A percentile compares a stretch with the other conserved stretches of the same genome.
Evolutionary conservation across 2,888 invertebrate genomes (phyloP).

Genomic region (Nymphalis c-album): DNA sequence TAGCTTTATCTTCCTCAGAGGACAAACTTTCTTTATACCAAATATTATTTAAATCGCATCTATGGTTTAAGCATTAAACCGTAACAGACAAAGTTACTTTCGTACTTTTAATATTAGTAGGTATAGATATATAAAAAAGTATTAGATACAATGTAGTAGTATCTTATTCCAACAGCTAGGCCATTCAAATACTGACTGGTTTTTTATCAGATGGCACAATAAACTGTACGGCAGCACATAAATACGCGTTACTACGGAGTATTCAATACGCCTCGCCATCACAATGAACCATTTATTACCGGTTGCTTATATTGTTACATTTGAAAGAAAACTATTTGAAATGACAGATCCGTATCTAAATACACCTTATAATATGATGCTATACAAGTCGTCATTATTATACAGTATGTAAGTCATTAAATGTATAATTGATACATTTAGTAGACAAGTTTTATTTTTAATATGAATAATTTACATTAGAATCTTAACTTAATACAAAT

Average conservation of each 20-base stretch:
- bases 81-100: not conserved
- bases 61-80: too few species aligned
- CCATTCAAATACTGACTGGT: constrained; percentile 29
- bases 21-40: too few species aligned
- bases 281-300: constrained; percentile 34
- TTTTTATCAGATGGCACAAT: constrained; percentile 38
- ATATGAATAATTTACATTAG: too few species aligned
- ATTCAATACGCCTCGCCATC: constrained; percentile 29
- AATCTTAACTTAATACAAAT: too few species aligned
- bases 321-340: constrained; percentile 22
- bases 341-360: constrained; percentile 20
- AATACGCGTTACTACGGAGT: constrained; percentile 21
- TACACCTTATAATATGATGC: constrained; percentile 1
- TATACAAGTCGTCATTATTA: not conserved
- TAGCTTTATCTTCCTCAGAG: too few species aligned
- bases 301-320: constrained; percentile 15
- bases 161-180: constrained; percentile 8
- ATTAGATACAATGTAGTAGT: not conserved
- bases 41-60: too few species aligned
- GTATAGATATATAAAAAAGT: not conserved
- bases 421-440: too few species aligned
- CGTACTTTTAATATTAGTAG: too few species aligned
- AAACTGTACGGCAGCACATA: constrained; percentile 26
- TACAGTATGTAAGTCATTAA: too few species aligned
- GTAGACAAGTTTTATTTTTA: too few species aligned